Percentiles rank a stretch among this genome's conserved stretches.
phyloP scores from a whole-genome alignment of 92 coral and sea anemone species.

The Phenganax marumi region DNA sequence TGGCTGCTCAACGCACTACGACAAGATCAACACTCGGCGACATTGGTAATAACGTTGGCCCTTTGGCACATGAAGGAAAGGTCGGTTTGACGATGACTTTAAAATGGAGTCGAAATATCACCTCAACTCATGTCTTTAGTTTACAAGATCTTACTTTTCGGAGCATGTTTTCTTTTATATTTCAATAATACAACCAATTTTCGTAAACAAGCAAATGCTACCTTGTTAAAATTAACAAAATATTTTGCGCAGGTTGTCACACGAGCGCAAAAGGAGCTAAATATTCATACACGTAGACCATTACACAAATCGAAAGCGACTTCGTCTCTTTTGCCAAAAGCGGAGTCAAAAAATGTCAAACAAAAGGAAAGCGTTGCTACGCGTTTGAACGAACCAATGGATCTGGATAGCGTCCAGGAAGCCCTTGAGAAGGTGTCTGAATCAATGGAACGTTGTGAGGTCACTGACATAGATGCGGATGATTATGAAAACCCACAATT shows the following conservation, averaged over 20 bases:
- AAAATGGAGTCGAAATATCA: no score
- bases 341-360: conserved; percentile 35
- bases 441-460: conserved; percentile 16
- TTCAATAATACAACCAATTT: background rate
- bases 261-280: conserved; percentile 32
- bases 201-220: background rate
- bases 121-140: background rate
- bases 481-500: conserved; percentile 86
- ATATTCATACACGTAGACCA: conserved; percentile 42
- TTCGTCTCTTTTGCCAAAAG: conserved; percentile 61
- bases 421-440: conserved; percentile 64
- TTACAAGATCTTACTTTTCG: background rate
- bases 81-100: no score
- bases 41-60: conserved; percentile 67
- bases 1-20: conserved; percentile 2
- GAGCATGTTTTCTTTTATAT: no score
- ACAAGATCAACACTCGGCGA: conserved; percentile 73
- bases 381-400: conserved; percentile 56
- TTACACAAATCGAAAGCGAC: conserved; percentile 75
- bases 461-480: conserved; percentile 76
- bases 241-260: conserved; percentile 19
- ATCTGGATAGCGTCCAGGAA: conserved; percentile 71
- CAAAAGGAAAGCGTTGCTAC: conserved; percentile 2
- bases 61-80: conserved; percentile 49
- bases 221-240: background rate